Evolutionary conservation across 2,113 vertebrate species (phyloP).

Genomic region (Tragelaphus strepsiceros): DNA sequence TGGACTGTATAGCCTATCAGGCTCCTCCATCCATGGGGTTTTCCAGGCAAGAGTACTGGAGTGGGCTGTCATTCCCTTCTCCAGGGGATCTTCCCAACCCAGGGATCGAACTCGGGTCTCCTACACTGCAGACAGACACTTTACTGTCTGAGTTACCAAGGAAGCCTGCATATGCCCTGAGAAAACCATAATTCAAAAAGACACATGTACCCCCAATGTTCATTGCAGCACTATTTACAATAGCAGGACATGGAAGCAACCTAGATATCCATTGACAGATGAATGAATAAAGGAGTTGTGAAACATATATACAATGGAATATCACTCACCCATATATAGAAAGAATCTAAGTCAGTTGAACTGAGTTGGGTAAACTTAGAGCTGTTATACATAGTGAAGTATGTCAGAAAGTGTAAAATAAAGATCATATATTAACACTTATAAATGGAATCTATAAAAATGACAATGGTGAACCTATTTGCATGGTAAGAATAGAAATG

Average conservation of each 20-base stretch:
- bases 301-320: not conserved
- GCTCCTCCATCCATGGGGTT: not conserved
- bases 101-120: accelerated
- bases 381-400: not conserved
- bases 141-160: not conserved
- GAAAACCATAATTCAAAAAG: not conserved
- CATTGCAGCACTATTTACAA: not conserved
- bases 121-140: not conserved
- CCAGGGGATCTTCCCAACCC: not conserved
- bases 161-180: not conserved
- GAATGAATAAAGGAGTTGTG: not conserved
- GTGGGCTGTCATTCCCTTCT: not conserved
- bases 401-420: not conserved
- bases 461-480: not conserved
- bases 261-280: not conserved
- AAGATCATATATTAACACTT: not conserved
- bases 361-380: not conserved
- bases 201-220: not conserved
- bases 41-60: not conserved
- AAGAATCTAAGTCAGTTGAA: not conserved
- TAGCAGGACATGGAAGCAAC: not conserved
- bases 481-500: not conserved
- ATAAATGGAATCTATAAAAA: not conserved
- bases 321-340: not conserved
- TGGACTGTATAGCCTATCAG: not conserved